These are phyloP conservation scores for Falco cherrug DNA, from an alignment of 2,797 vertebrate genomes.

Conservation along the genomic window DNA sequence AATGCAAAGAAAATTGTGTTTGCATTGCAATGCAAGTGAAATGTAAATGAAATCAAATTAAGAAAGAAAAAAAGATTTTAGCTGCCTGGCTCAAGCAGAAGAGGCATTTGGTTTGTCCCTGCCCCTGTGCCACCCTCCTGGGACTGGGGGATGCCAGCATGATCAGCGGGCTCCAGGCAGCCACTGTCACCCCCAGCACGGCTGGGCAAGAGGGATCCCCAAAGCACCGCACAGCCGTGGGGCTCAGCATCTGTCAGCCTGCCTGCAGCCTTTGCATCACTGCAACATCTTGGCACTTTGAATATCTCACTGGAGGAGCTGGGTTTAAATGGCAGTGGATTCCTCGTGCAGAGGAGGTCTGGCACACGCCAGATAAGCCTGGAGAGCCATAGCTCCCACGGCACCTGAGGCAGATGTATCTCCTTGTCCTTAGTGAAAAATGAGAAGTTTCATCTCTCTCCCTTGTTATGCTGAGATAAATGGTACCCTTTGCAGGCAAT, in stretches of 20 bases:
- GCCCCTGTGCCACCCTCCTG: not conserved
- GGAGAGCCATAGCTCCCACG: not conserved
- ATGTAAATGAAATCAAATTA: not conserved
- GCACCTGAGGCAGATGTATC: not conserved
- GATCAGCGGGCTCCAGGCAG: not conserved
- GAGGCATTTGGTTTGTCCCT: not conserved
- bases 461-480: not conserved
- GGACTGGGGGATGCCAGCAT: too few relatives aligned
- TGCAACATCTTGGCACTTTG: not conserved
- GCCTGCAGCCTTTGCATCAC: not conserved
- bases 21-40: not conserved
- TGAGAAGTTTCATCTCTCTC: not conserved
- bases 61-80: too few relatives aligned
- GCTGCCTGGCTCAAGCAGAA: not conserved
- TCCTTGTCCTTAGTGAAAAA: not conserved
- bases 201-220: not conserved
- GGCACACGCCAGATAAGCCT: not conserved
- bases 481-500: not conserved
- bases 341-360: not conserved
- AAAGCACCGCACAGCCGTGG: not conserved
- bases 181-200: accelerated
- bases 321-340: not conserved
- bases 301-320: not conserved
- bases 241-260: not conserved
- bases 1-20: not conserved